A percentile compares a stretch with the other conserved stretches of the same genome.
These are phyloP conservation scores for Calidris pugnax DNA, from an alignment of 2,113 vertebrate species.

Conservation along the genomic window DNA sequence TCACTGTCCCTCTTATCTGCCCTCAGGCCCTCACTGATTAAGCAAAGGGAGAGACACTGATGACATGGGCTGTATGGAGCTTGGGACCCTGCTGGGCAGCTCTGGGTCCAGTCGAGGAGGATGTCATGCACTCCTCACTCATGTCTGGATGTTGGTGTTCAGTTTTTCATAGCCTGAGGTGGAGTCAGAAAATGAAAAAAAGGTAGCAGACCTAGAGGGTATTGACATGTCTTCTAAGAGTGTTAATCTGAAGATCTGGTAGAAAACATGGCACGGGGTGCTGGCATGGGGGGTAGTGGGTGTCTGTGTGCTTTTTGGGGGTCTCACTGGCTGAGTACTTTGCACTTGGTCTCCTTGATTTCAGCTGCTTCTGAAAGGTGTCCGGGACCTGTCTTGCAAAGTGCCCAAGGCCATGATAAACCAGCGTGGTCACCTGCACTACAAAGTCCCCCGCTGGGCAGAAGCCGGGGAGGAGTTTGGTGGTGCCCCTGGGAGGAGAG, in stretches of 20 bases:
- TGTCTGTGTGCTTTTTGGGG: neutral
- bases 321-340: neutral
- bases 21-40: neutral
- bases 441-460: conserved; percentile 13
- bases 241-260: neutral
- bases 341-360: neutral
- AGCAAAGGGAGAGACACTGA: neutral
- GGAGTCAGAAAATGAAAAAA: neutral
- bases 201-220: neutral
- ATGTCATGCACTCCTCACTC: neutral
- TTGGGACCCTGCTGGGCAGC: neutral
- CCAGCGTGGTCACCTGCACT: neutral
- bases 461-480: neutral
- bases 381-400: neutral
- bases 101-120: neutral
- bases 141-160: neutral
- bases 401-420: conserved; percentile 38
- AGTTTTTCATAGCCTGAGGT: neutral
- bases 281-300: neutral
- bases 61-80: neutral
- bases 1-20: neutral
- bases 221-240: neutral
- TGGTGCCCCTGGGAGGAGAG: neutral
- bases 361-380: conserved; percentile 19
- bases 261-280: neutral